Conservation (phyloP, 1,140 invertebrate species). For the Tetraneura akinire region DNA sequence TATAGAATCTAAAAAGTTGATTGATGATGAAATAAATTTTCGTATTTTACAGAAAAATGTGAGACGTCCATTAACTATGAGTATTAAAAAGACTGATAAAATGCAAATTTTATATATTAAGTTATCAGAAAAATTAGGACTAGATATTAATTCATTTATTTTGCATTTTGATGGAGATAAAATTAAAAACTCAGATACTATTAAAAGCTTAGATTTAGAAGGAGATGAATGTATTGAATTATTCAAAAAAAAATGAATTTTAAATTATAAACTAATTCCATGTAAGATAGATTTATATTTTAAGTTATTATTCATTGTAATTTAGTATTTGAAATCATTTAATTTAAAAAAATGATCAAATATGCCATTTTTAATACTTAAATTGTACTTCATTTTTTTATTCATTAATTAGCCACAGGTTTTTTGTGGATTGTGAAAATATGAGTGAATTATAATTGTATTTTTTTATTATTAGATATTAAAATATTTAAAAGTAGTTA, state of each 20-base stretch:
- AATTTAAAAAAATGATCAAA: too few species aligned
- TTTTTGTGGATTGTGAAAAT: too few species aligned
- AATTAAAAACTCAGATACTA: slow-evolving; percentile 19
- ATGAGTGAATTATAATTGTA: too few species aligned
- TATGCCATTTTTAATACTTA: too few species aligned
- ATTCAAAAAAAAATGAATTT: not conserved
- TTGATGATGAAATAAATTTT: slow-evolving; percentile 4
- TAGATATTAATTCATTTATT: slow-evolving; percentile 1
- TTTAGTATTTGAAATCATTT: too few species aligned
- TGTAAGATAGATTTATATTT: too few species aligned
- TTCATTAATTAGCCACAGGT: too few species aligned
- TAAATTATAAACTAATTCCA: too few species aligned
- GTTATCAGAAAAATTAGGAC: slow-evolving; percentile 13
- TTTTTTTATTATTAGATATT: too few species aligned
- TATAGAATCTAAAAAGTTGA: not conserved
- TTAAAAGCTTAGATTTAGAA: slow-evolving; percentile 33
- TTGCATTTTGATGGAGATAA: slow-evolving; percentile 35
- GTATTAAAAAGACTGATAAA: slow-evolving; percentile 38
- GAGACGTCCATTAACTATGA: not conserved
- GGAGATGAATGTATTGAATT: slow-evolving; percentile 46
- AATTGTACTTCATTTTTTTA: too few species aligned
- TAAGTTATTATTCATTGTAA: too few species aligned
- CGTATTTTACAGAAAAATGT: slow-evolving; percentile 19
- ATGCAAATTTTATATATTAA: slow-evolving; percentile 31
- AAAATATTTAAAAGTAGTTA: too few species aligned